Evolutionary conservation across 2,113 vertebrate species (phyloP).

Genomic region (Apodemus speciosus): DNA sequence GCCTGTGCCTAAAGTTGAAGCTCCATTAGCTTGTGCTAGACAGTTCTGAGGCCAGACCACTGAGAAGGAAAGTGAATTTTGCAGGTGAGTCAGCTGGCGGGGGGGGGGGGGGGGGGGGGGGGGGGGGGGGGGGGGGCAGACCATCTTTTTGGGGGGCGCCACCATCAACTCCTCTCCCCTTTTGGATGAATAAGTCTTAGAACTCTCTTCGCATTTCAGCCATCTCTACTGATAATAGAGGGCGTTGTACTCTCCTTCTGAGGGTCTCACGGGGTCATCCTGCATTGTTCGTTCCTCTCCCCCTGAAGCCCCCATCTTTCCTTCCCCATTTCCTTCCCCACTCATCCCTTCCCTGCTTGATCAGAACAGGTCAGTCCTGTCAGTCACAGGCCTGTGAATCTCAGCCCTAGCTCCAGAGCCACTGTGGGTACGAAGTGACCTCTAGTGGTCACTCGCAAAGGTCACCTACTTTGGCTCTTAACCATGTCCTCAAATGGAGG

Average conservation of each 20-base stretch:
- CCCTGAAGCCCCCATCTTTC: not conserved
- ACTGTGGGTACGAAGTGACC: conserved; percentile 62
- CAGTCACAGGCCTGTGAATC: not conserved
- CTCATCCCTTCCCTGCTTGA: not conserved
- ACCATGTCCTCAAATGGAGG: not conserved
- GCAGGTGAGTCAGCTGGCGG: not conserved
- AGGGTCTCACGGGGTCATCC: not conserved
- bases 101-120: too few relatives aligned
- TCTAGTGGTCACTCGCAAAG: conserved; percentile 69
- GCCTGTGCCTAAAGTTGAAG: not conserved
- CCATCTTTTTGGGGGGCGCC: not conserved
- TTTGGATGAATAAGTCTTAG: conserved; percentile 31
- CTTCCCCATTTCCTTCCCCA: not conserved
- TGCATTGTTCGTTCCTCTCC: not conserved
- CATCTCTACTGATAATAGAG: not conserved
- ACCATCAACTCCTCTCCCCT: not conserved
- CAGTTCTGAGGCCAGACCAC: not conserved
- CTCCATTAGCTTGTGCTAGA: conserved; percentile 21
- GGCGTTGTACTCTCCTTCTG: not conserved
- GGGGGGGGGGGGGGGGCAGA: too few relatives aligned
- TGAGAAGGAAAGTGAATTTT: conserved; percentile 36
- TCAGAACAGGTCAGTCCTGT: not conserved
- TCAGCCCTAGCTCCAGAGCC: not conserved
- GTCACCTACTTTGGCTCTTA: not conserved
- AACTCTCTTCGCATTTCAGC: not conserved